phyloP scores from a whole-genome alignment of 2,888 invertebrate species.

The Drosophila eohydei region DNA sequence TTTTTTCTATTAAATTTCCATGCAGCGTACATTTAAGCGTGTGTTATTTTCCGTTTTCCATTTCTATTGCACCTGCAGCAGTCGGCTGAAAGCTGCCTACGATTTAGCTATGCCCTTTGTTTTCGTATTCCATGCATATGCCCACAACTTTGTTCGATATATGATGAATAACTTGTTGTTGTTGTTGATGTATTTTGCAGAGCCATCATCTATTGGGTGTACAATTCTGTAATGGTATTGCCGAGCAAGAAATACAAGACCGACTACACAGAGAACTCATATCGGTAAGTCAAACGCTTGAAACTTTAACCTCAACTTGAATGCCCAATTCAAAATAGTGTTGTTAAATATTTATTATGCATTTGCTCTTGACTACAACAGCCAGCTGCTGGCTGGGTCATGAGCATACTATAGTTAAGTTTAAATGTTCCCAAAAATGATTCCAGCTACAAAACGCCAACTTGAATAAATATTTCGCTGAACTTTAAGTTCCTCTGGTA shows the following conservation, averaged over 20 bases:
- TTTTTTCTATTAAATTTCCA: constrained; percentile 23
- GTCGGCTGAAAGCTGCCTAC: constrained; percentile 10
- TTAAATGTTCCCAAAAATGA: constrained; percentile 17
- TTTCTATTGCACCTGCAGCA: constrained; percentile 17
- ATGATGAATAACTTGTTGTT: constrained; percentile 23
- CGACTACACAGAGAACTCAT: constrained; percentile 93
- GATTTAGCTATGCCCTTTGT: constrained; percentile 24
- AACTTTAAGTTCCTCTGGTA: neutral
- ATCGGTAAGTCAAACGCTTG: constrained; percentile 86
- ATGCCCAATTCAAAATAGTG: constrained; percentile 23
- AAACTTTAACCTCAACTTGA: constrained; percentile 7
- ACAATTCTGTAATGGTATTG: constrained; percentile 94
- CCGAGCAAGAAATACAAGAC: constrained; percentile 95
- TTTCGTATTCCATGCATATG: constrained; percentile 8
- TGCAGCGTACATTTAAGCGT: constrained; percentile 20
- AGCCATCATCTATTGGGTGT: constrained; percentile 97
- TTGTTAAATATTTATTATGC: constrained; percentile 73
- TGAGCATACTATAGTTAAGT: neutral
- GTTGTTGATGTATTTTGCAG: constrained; percentile 82
- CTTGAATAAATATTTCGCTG: no score
- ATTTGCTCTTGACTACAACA: constrained; percentile 56
- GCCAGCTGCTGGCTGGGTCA: constrained; percentile 43
- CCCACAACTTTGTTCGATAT: constrained; percentile 11
- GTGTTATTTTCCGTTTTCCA: constrained; percentile 16
- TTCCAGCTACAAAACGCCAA: constrained; percentile 6